These are phyloP conservation scores for Salticus scenicus DNA, from an alignment of 2,888 invertebrate genomes.

Conservation along the genomic window DNA sequence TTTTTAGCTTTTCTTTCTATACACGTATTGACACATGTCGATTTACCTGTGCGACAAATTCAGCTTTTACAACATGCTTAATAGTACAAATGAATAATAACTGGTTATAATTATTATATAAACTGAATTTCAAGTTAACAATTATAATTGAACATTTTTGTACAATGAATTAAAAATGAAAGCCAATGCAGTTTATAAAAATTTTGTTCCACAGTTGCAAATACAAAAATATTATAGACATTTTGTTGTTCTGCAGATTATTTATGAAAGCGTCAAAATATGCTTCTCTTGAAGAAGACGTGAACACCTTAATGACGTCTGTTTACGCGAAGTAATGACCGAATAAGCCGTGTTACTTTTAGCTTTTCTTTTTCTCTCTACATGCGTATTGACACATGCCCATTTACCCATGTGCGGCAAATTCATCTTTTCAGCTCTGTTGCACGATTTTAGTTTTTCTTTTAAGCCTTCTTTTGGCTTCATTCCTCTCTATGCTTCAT, in stretches of 20 bases:
- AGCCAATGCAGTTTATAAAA: no score
- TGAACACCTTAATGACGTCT: neutral
- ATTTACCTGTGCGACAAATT: neutral
- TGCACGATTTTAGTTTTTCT: neutral
- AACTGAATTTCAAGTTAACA: no score
- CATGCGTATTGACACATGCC: neutral
- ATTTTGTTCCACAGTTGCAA: no score
- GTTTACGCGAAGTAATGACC: neutral
- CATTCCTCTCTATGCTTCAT: constrained; percentile 1
- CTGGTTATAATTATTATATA: no score
- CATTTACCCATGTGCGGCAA: neutral
- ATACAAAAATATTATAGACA: no score
- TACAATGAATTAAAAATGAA: no score
- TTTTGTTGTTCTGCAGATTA: no score
- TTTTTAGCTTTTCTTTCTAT: neutral
- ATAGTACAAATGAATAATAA: no score
- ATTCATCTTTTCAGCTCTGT: neutral
- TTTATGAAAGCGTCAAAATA: no score
- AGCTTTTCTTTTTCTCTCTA: neutral
- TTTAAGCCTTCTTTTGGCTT: constrained; percentile 5
- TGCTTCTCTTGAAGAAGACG: neutral
- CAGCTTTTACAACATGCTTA: no score
- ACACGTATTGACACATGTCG: neutral
- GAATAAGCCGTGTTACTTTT: neutral
- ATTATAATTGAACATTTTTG: no score